Conservation (phyloP, 2,888 invertebrate species). For the Heliconius hortense region DNA sequence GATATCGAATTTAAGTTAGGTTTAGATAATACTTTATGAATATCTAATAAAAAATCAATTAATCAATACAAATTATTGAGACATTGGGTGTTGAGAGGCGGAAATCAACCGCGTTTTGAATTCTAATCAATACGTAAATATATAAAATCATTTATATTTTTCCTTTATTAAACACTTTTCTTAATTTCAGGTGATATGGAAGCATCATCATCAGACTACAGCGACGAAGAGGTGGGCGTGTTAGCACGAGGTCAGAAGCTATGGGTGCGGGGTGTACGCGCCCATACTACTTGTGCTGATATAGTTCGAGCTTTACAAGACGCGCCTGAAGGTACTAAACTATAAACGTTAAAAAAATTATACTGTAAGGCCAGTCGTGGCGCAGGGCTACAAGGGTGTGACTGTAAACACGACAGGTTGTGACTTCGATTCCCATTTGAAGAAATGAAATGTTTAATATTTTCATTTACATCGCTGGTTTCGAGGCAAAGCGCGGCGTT, state of each 20-base stretch:
- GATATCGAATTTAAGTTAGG: not conserved
- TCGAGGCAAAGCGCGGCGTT: too few relatives aligned
- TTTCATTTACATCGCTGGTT: too few relatives aligned
- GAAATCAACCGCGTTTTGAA: not conserved
- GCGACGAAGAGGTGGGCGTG: constrained; percentile 87
- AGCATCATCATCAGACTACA: constrained; percentile 80
- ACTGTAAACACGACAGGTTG: too few relatives aligned
- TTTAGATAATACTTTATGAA: too few relatives aligned
- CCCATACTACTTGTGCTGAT: constrained; percentile 90
- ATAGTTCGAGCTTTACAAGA: constrained; percentile 87
- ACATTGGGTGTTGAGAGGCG: not conserved
- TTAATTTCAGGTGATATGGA: constrained; percentile 66
- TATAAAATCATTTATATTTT: not conserved
- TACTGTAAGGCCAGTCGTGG: too few relatives aligned
- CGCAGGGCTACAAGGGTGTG: too few relatives aligned
- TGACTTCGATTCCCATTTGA: too few relatives aligned
- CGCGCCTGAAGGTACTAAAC: constrained; percentile 66
- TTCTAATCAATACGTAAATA: not conserved
- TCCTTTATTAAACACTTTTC: not conserved
- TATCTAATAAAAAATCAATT: not conserved
- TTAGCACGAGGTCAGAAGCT: constrained; percentile 89
- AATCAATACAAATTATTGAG: not conserved
- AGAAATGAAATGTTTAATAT: too few relatives aligned
- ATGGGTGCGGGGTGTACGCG: constrained; percentile 90
- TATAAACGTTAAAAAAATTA: too few relatives aligned